Percentiles rank a stretch among this genome's conserved stretches.
Conservation (phyloP, 2,113 vertebrate genomes). For the Alouatta palliata region DNA sequence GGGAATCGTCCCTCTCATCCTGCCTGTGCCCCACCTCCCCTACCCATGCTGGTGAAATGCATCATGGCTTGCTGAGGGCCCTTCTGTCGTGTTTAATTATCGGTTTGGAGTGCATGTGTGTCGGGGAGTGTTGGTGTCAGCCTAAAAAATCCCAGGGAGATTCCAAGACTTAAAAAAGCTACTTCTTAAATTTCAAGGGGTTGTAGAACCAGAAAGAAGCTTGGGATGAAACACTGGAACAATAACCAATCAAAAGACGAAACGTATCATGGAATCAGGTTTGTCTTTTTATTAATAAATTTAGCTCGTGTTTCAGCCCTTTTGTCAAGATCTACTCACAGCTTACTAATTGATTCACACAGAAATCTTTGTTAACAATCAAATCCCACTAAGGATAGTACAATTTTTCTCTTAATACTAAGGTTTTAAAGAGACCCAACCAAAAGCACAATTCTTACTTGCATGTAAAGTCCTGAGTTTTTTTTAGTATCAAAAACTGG, state of each 20-base stretch:
- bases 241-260: accelerated
- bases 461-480: background rate
- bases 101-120: background rate
- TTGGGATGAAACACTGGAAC: accelerated
- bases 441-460: background rate
- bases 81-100: background rate
- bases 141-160: background rate
- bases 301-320: accelerated
- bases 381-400: accelerated
- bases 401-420: background rate
- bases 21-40: too few relatives aligned
- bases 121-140: background rate
- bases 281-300: background rate
- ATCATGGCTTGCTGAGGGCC: accelerated
- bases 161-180: background rate
- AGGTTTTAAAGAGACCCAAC: background rate
- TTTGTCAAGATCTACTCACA: background rate
- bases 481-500: background rate
- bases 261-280: background rate
- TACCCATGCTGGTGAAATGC: background rate
- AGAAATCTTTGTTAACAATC: background rate
- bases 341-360: background rate
- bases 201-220: background rate
- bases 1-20: too few relatives aligned
- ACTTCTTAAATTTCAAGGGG: too few relatives aligned